A percentile compares a stretch with the other conserved stretches of the same genome.
phyloP scores from a whole-genome alignment of 2,797 vertebrate species.

The Oreortyx pictus region DNA sequence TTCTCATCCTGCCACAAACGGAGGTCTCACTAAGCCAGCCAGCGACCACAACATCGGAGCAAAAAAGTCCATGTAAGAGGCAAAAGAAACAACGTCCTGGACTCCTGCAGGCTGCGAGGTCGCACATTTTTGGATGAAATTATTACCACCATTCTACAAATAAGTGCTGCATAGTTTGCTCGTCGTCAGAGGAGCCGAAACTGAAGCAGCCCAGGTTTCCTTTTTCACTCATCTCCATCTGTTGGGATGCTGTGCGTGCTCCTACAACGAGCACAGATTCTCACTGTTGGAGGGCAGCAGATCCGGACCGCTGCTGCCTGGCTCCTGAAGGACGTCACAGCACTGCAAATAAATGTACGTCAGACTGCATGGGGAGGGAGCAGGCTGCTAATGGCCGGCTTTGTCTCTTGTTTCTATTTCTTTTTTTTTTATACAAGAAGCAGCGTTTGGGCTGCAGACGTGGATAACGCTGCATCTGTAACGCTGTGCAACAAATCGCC shows the following conservation, averaged over 20 bases:
- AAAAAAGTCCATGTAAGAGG: not conserved
- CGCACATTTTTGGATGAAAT: not conserved
- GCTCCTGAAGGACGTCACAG: not conserved
- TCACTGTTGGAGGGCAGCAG: not conserved
- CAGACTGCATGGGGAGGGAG: not conserved
- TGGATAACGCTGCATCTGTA: conserved; percentile 57
- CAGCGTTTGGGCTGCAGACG: conserved; percentile 53
- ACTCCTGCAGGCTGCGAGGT: not conserved
- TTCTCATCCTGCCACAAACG: not conserved
- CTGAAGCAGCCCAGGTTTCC: not conserved
- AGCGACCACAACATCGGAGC: not conserved
- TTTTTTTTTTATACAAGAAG: not conserved
- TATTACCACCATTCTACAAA: not conserved
- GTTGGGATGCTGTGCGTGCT: not conserved
- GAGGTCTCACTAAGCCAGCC: not conserved
- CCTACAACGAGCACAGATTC: not conserved
- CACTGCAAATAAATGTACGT: not conserved
- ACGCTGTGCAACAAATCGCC: conserved; percentile 76
- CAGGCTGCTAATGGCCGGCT: conserved; percentile 56
- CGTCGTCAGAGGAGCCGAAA: not conserved
- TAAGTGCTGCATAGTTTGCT: not conserved
- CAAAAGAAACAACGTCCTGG: not conserved
- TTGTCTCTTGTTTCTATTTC: not conserved
- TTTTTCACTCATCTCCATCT: not conserved
- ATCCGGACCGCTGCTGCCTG: not conserved